Conservation (phyloP, 2,888 invertebrate genomes). For the Melanargia galathea region DNA sequence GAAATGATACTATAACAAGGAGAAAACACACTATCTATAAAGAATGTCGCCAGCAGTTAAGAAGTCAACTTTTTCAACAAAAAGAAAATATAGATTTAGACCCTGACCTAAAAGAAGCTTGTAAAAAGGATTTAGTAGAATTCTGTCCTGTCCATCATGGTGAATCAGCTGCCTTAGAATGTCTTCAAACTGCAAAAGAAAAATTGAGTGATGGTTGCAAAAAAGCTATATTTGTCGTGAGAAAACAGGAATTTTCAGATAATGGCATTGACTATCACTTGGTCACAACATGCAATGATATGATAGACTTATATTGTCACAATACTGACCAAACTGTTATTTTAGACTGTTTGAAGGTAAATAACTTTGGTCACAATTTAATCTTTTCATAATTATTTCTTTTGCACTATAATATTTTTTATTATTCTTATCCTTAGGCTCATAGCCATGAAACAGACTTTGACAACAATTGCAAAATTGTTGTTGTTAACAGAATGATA, state of each 20-base stretch:
- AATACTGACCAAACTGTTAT: constrained; percentile 86
- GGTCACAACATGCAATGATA: constrained; percentile 90
- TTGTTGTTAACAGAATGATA: constrained; percentile 93
- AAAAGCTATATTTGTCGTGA: constrained; percentile 91
- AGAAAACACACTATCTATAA: constrained; percentile 90
- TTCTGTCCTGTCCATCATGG: constrained; percentile 87
- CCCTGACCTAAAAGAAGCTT: constrained; percentile 91
- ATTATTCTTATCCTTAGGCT: constrained; percentile 67
- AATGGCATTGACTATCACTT: constrained; percentile 94
- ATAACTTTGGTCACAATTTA: constrained; percentile 8
- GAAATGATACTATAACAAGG: constrained; percentile 92
- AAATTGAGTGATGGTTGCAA: constrained; percentile 87
- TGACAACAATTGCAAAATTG: constrained; percentile 90
- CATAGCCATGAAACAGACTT: constrained; percentile 90
- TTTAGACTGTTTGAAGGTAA: constrained; percentile 89
- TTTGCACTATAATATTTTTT: neutral
- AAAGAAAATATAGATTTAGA: constrained; percentile 94
- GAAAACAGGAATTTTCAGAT: constrained; percentile 92
- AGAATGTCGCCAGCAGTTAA: constrained; percentile 94
- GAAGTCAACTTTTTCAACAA: constrained; percentile 95
- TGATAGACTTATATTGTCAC: constrained; percentile 93
- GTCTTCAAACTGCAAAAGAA: constrained; percentile 85
- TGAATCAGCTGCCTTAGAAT: constrained; percentile 89
- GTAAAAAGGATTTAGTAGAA: constrained; percentile 88
- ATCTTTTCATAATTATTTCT: neutral